Conservation (phyloP, 2,113 vertebrate genomes). For the Aramus guarauna region DNA sequence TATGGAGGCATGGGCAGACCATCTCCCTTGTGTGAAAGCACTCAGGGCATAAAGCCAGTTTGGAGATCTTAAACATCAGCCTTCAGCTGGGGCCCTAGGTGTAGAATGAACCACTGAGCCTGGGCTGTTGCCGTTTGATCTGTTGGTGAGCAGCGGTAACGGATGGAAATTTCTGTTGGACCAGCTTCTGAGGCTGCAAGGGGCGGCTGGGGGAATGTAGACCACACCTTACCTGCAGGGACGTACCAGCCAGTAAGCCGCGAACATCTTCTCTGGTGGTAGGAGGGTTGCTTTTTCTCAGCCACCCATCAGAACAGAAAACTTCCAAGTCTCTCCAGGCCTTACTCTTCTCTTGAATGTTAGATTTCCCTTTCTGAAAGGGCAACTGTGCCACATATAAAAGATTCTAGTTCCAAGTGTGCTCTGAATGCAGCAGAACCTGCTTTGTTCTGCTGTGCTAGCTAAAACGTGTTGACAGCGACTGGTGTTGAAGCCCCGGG, state of each 20-base stretch:
- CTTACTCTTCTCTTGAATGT: neutral
- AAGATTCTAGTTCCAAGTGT: neutral
- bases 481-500: rapidly evolving
- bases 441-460: neutral
- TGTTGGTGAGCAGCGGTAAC: neutral
- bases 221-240: neutral
- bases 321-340: neutral
- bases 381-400: neutral
- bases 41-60: neutral
- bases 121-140: neutral
- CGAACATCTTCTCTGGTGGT: neutral
- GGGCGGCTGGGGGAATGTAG: neutral
- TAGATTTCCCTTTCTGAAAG: neutral
- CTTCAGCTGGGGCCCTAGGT: neutral
- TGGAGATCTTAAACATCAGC: neutral
- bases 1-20: neutral
- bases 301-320: neutral
- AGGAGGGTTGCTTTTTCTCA: neutral
- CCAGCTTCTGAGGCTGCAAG: neutral
- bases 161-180: neutral
- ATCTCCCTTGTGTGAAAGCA: neutral
- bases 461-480: neutral
- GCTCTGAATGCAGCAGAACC: neutral
- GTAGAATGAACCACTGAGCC: neutral
- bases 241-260: neutral